A percentile compares a stretch with the other conserved stretches of the same genome.
Conservation (phyloP, 2,797 vertebrate genomes). For the Philypnodon macrostomus region DNA sequence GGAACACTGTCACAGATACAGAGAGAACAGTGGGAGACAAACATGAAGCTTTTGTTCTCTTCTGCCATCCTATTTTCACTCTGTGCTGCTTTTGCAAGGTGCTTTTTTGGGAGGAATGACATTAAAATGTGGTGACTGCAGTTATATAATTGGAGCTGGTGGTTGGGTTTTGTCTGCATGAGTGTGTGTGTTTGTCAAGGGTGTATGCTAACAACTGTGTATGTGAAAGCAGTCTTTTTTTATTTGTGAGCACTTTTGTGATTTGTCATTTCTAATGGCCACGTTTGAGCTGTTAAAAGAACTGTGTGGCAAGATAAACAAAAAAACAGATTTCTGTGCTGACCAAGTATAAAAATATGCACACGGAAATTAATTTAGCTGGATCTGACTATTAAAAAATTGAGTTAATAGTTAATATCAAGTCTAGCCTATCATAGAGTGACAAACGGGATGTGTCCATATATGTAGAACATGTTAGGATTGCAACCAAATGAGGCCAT, state of each 20-base stretch:
- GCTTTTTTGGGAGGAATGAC: constrained; percentile 51
- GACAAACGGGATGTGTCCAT: too few species aligned
- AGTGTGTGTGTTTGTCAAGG: constrained; percentile 28
- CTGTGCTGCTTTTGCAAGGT: constrained; percentile 28
- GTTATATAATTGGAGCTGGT: constrained; percentile 55
- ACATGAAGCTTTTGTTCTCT: constrained; percentile 30
- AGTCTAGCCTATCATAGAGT: too few species aligned
- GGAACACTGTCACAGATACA: constrained; percentile 28
- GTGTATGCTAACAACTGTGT: constrained; percentile 12
- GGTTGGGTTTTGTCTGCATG: constrained; percentile 33
- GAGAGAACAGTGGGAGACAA: constrained; percentile 22
- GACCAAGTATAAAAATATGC: too few species aligned
- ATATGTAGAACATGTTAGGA: too few species aligned
- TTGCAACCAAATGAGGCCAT: background rate
- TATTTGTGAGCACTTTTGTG: constrained; percentile 9
- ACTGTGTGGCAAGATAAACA: background rate
- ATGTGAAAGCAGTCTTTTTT: constrained; percentile 2
- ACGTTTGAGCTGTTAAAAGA: constrained; percentile 6
- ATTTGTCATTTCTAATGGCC: background rate
- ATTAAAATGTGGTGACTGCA: constrained; percentile 57
- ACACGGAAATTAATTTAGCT: too few species aligned
- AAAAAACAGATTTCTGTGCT: too few species aligned
- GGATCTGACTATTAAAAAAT: too few species aligned
- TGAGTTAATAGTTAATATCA: too few species aligned
- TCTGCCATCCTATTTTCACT: constrained; percentile 7